A percentile compares a stretch with the other conserved stretches of the same genome.
Conservation (phyloP, 2,888 invertebrate species). For the Dusona sp. region DNA sequence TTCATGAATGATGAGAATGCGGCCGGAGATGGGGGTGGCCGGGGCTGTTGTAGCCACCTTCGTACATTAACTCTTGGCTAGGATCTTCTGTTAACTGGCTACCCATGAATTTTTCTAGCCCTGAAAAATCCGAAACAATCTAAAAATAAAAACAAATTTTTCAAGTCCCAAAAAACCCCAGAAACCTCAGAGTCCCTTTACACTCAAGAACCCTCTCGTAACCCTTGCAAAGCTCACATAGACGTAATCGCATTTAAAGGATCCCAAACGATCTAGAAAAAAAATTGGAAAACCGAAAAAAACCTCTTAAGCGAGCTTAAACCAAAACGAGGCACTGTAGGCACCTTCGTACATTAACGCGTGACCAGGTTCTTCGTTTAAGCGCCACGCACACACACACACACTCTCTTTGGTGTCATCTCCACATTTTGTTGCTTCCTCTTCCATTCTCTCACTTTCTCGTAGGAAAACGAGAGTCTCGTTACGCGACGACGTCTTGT, state of each 20-base stretch:
- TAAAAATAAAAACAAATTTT: background rate
- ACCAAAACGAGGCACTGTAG: background rate
- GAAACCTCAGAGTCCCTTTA: no score
- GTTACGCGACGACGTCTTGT: slow-evolving; percentile 23
- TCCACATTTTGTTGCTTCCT: slow-evolving; percentile 17
- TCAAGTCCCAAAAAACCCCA: background rate
- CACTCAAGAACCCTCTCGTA: background rate
- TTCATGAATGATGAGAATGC: slow-evolving; percentile 23
- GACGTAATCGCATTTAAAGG: background rate
- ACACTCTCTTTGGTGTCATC: background rate
- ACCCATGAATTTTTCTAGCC: background rate
- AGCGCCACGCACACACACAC: background rate
- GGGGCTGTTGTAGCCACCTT: slow-evolving; percentile 17
- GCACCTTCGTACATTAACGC: background rate
- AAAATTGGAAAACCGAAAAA: background rate
- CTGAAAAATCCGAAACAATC: background rate
- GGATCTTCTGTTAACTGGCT: background rate
- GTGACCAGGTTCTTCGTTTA: slow-evolving; percentile 8
- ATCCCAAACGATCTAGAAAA: background rate
- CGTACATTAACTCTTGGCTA: background rate
- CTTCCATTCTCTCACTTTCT: slow-evolving; percentile 10
- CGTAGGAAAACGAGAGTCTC: slow-evolving; percentile 21
- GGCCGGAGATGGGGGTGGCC: slow-evolving; percentile 10
- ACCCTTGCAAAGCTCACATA: background rate
- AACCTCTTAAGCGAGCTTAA: background rate